Base-by-base conservation (phyloP, 2,113 vertebrate species). In the Ageneiosus marmoratus region DNA sequence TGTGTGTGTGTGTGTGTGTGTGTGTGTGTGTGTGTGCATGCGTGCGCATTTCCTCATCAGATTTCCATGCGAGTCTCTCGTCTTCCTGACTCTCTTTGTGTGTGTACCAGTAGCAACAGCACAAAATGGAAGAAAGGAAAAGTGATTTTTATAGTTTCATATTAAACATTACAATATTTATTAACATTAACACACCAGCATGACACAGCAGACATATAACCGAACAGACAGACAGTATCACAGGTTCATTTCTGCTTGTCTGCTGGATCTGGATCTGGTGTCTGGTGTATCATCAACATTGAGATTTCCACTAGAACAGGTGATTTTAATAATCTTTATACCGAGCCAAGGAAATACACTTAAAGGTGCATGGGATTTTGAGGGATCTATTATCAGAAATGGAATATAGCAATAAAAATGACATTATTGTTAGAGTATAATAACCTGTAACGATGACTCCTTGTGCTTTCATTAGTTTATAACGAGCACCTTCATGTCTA, bases 51-150 rank as follows among this genome's bases (percentile, higher is more conserved):
- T 81, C 79, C 79, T 72, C 65, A 72, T 29, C 48, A 58, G 32
- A 81, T 81, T 72, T 72, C 34, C 67, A 67, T 67, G 62, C 8
- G 22, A 78, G 24, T 55, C 60, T 65, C 44, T 27, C 18, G 48
- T 77, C 73, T 80, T 74, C 53, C 70, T 58, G 41, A 27, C 8
- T 60, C 27, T 46, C 5, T 77, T 1, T 41, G 0, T 0, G 51
- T 10, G 16, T 13, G 81, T 67, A 13, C 58, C 3, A 4, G 1
- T 29, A 55, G 53, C 20, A 8, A 55, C 1, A 55, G 16, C 3
- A 69, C 9, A 12, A 70, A 44, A 44, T 12, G 22, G 11, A 72
- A 72, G 4, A 48, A 48, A 12, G 24, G 1, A 24, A 46, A 72
- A 72, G 69, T 72, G 63, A 72, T 15, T 69, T 69, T 41, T 41